Base-by-base conservation (phyloP, 2,113 vertebrate genomes). In the Thunnus maccoyii region DNA sequence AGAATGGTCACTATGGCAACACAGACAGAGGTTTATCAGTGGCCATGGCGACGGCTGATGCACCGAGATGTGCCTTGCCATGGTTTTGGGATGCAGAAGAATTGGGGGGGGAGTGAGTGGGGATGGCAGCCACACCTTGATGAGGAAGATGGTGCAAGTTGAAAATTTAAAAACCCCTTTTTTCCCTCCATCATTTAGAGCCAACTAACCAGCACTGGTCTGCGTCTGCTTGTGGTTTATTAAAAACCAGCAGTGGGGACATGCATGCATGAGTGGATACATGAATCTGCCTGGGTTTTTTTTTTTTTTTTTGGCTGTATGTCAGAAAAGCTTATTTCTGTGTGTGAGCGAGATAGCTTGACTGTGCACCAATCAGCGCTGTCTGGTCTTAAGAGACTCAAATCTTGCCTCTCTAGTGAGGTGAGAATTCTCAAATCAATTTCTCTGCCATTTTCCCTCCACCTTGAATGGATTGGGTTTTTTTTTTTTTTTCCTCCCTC, bases 1-100 rank as follows among this genome's bases (percentile, higher is more conserved):
- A 20, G 84, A 89, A 83, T 85, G 71, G 94, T 96, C 89, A 84
- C 94, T 89, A 94, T 95, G 51, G 90, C 88, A 93, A 96, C 94
- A 86, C 86, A 61, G 80, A 78, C 83, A 84, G 86, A 90, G 89
- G 88, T 92, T 92, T 90, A 90, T 92, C 90, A 86, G 91, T 90
- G 89, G 79, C 92, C 90, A 86, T 93, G 90, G 89, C 55, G 82
- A 93, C 71, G 48, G 86, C 81, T 88, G 89, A 90, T 93, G 91
- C 85, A 9, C 78, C 15, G 36, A 80, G 84, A 92, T 90, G 85
- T 84, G 77, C 74, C 78, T 75, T 41, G 60, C 67, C 50, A 30
- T 80, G 84, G 65, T 88, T 75, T 83, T 76, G 75, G 80, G 83
- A 80, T 78, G 60, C 6, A 20, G 50, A 17, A 72, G 74, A 47